Conservation (phyloP, 2,888 invertebrate genomes). For the Thecophora atra region DNA sequence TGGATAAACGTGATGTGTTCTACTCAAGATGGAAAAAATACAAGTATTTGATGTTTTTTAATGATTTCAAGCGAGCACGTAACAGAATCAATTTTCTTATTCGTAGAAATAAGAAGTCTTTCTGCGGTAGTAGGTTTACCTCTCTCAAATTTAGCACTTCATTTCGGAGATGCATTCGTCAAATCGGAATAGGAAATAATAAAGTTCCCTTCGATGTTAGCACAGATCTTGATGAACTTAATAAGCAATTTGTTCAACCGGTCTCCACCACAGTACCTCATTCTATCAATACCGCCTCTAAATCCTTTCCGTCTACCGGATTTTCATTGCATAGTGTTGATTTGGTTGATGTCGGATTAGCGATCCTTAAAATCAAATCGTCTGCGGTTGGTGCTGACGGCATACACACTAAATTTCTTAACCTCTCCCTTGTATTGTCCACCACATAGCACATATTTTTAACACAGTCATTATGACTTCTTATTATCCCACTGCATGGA, state of each 20-base stretch:
- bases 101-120: neutral
- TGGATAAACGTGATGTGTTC: neutral
- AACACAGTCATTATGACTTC: neutral
- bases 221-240: neutral
- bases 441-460: neutral
- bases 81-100: neutral
- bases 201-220: neutral
- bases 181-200: neutral
- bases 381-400: neutral
- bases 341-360: neutral
- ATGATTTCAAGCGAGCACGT: neutral
- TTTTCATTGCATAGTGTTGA: neutral
- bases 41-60: neutral
- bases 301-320: neutral
- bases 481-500: too few relatives aligned
- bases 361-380: neutral
- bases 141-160: neutral
- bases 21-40: neutral
- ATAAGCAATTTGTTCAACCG: neutral
- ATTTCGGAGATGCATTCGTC: neutral
- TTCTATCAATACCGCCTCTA: neutral
- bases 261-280: neutral
- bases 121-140: neutral
- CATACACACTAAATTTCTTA: neutral
- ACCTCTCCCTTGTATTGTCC: neutral